Evolutionary conservation across 2,113 vertebrate genomes (phyloP), one percentile per base, ranked within the genome.

Genomic region (Oryzias curvinotus): DNA sequence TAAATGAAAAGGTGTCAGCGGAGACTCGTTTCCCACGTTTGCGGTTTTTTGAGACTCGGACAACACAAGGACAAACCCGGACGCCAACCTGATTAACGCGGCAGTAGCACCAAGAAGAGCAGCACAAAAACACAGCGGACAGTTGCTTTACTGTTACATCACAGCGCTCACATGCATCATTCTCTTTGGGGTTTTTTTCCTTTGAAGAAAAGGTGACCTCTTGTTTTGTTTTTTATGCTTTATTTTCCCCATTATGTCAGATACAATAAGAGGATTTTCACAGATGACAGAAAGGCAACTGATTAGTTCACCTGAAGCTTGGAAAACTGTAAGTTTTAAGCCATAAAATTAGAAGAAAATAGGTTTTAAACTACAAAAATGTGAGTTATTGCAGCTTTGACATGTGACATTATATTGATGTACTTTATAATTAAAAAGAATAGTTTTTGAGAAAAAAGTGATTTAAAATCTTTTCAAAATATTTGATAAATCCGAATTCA

Each of bases 251-350:
- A 52, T 57, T 71, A 77, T 12, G 16, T 81, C 47, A 46, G 52
- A 81, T 85, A 69, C 63, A 68, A 78, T 60, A 48, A 65, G 67
- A 62, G 73, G 75, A 80, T 75, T 77, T 65, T 49, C 10, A 15
- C 68, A 70, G 77, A 83, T 75, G 70, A 19, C 75, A 45, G 68
- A 81, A 80, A 71, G 66, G 80, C 55, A 55, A 74, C 45, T 57
- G 77, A 85, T 81, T 74, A 59, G 36, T 50, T 70, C 14, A 60
- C 73, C 65, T 48, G 36, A 52, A 66, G 54, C 57, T 44, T 50
- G 51, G 61, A 72, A 78, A 65, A 56, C 52, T 66, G 50, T 49
- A 47, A 67, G 26, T 16, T 43, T 65, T 28, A 41, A 44, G 57
- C 78, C 68, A 44, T 63, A 64, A 42, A 43, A 59, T 43, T 41